phyloP scores from a whole-genome alignment of 1,140 invertebrate species.

The Sinella curviseta region DNA sequence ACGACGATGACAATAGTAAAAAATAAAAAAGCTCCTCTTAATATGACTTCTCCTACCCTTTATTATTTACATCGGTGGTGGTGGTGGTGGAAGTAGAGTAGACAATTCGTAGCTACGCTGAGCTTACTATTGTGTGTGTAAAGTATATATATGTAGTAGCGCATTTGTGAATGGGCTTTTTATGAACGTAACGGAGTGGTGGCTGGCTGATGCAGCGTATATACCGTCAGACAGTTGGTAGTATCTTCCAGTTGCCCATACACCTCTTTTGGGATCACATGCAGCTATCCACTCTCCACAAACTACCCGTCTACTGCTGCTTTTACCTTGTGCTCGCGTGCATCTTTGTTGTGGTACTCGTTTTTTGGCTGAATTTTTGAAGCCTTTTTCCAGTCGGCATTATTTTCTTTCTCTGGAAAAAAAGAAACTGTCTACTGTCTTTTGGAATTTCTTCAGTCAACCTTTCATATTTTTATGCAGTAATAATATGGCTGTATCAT shows the following conservation, averaged over 20 bases:
- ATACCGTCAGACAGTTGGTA: not conserved
- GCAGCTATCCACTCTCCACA: constrained; percentile 4
- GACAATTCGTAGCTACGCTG: not conserved
- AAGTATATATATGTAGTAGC: not conserved
- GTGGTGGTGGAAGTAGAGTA: not conserved
- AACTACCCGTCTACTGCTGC: constrained; percentile 3
- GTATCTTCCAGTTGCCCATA: constrained; percentile 20
- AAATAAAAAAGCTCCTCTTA: not conserved
- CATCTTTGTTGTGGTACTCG: not conserved
- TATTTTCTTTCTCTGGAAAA: not conserved
- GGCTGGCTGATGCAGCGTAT: not conserved
- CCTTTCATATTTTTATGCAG: not conserved
- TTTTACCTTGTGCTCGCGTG: constrained; percentile 6
- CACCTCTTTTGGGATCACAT: constrained; percentile 2
- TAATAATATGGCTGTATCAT: not conserved
- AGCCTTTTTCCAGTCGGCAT: not conserved
- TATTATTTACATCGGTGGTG: not conserved
- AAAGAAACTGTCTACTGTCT: not conserved
- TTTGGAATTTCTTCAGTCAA: not conserved
- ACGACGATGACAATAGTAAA: not conserved
- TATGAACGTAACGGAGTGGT: not conserved
- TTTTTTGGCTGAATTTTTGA: not conserved
- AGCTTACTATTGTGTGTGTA: not conserved
- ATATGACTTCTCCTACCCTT: constrained; percentile 4
- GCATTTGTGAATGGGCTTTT: constrained; percentile 18